Evolutionary conservation across 1,140 invertebrate species (phyloP), one percentile per base, ranked within the genome.

Genomic region (Apis mellifera): DNA sequence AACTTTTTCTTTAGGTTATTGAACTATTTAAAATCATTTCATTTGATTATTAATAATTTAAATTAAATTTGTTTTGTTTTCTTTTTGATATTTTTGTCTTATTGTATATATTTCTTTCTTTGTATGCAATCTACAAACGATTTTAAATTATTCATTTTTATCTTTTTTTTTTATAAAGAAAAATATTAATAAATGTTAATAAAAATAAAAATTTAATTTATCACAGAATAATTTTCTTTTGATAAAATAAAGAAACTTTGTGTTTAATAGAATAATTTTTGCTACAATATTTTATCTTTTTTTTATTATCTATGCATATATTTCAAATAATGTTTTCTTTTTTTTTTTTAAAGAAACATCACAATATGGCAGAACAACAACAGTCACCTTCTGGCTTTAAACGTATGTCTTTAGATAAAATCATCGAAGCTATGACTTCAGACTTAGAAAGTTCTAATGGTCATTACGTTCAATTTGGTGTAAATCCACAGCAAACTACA

Each of bases 371-470:
- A 72, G 93, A 93, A 68, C 90, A 89, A 60, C 90, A 92, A 73
- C 91, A 92, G 73, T 84, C 90, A 9, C 84, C 91, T 19, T 65
- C 91, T 32, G 91, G 91, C 19, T 89, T 91, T 69, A 93, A 93
- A 64, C 89, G 86, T 42, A 91, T 93, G 84, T 92, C 95, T 21
- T 92, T 96, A 84, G 95, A 96, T 88, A 95, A 96, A 90, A 95
- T 96, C 74, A 96, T 96, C 48, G 94, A 95, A 81, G 94, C 95
- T 74, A 95, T 96, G 94, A 95, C 95, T 32, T 94, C 95, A 52
- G 95, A 96, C 87, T 93, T 95, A 55, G 94, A 95, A 84, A 95
- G 90, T 90, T 93, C 94, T 42, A 94, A 95, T 75, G 95, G 95
- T 50, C 95, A 95, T 86, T 96, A 95, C 84, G 94, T 95, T 21